These are phyloP conservation scores for Lamellibrachia luymesi DNA, from an alignment of 1,140 invertebrate species.

Conservation along the genomic window DNA sequence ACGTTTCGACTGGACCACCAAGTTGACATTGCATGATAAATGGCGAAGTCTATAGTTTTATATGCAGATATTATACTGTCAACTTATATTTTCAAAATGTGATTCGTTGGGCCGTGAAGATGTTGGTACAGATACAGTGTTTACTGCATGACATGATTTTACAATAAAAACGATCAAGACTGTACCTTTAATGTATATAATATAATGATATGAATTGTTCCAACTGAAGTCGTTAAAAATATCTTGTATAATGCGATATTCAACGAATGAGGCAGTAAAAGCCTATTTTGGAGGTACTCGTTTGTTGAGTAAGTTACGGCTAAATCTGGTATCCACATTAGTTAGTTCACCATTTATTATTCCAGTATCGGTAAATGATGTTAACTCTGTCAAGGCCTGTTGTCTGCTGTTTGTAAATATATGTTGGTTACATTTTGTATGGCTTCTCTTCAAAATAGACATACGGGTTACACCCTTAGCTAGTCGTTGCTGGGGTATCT, in stretches of 20 bases:
- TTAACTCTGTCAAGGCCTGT: not conserved
- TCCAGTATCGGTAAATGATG: not conserved
- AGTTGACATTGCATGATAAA: too few species aligned
- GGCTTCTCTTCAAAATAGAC: not conserved
- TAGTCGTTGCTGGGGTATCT: not conserved
- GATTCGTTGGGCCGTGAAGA: too few species aligned
- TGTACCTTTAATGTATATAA: not conserved
- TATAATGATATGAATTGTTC: not conserved
- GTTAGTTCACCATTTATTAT: not conserved
- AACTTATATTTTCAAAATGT: too few species aligned
- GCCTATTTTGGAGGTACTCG: too few species aligned
- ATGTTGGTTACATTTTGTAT: not conserved
- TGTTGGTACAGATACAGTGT: too few species aligned
- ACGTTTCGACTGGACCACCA: too few species aligned
- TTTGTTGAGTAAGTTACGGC: not conserved
- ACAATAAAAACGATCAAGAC: too few species aligned
- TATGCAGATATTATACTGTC: too few species aligned
- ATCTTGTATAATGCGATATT: not conserved
- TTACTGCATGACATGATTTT: too few species aligned
- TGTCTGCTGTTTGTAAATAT: not conserved
- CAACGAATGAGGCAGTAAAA: too few species aligned
- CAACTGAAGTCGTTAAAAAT: not conserved
- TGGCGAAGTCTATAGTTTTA: too few species aligned
- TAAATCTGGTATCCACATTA: not conserved
- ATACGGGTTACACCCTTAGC: not conserved